A percentile compares a stretch with the other conserved stretches of the same genome.
These are phyloP conservation scores for Lomographa bimaculata DNA, from an alignment of 2,888 invertebrate genomes.

Conservation along the genomic window DNA sequence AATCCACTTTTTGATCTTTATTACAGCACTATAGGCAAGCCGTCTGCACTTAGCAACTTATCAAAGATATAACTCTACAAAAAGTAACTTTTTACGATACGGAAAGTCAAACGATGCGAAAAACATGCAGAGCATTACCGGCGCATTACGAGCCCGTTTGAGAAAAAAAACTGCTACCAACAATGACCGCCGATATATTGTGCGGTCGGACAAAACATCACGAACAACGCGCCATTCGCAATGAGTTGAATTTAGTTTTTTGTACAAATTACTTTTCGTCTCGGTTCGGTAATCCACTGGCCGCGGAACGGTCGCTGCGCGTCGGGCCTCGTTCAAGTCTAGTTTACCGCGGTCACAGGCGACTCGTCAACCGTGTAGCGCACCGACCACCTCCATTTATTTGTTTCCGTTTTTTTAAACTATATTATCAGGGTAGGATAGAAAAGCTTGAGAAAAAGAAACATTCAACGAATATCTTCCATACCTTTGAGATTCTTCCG, in stretches of 20 bases:
- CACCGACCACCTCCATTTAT: conserved; percentile 33
- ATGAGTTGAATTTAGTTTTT: conserved; percentile 81
- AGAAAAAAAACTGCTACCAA: conserved; percentile 74
- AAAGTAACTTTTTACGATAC: conserved; percentile 49
- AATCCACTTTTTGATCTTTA: conserved; percentile 60
- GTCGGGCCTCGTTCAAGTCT: conserved; percentile 55
- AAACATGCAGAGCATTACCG: conserved; percentile 74
- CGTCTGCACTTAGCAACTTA: conserved; percentile 34
- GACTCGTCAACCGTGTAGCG: conserved; percentile 45
- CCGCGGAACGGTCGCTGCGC: conserved; percentile 50
- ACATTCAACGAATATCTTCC: conserved; percentile 34
- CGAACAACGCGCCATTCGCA: conserved; percentile 77
- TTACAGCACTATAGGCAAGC: conserved; percentile 39
- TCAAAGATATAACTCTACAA: conserved; percentile 12
- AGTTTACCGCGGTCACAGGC: conserved; percentile 48
- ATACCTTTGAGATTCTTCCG: conserved; percentile 55
- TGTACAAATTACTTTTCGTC: conserved; percentile 82
- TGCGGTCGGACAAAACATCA: conserved; percentile 82
- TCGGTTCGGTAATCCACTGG: conserved; percentile 78
- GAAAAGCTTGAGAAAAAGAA: conserved; percentile 20
- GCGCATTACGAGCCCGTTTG: conserved; percentile 58
- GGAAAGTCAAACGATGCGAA: conserved; percentile 51
- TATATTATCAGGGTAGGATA: conserved; percentile 22
- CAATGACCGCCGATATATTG: conserved; percentile 80
- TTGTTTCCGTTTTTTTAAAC: conserved; percentile 13